Evolutionary conservation across 2,113 vertebrate species (phyloP).

Genomic region (Microtus ochrogaster): DNA sequence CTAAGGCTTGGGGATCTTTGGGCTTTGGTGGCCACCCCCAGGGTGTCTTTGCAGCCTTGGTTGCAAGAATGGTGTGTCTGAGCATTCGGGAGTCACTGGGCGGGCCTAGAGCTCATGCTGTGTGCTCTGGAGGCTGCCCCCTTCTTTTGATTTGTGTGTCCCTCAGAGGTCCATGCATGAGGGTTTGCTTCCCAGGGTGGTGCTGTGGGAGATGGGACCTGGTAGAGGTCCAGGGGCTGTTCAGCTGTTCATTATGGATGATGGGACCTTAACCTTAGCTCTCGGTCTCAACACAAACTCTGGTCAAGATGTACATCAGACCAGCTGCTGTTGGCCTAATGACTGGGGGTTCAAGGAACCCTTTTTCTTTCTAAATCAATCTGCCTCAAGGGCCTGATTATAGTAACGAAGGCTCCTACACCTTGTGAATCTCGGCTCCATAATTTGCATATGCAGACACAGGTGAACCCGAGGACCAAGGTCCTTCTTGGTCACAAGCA

Average conservation of each 20-base stretch:
- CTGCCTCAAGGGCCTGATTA: neutral
- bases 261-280: neutral
- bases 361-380: neutral
- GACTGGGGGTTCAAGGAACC: too few species aligned
- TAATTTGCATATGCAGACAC: neutral
- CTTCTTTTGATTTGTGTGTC: neutral
- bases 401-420: neutral
- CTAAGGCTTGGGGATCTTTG: neutral
- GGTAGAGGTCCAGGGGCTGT: neutral
- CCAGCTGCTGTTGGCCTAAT: too few species aligned
- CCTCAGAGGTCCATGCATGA: neutral
- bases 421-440: neutral
- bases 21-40: rapidly evolving
- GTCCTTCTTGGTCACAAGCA: neutral
- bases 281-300: neutral
- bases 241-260: neutral
- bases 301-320: neutral
- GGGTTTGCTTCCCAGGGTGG: neutral
- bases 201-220: neutral
- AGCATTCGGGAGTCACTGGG: neutral
- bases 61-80: neutral
- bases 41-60: neutral
- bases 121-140: neutral
- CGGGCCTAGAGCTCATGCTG: neutral
- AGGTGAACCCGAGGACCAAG: too few species aligned